Conservation (phyloP, 1,140 invertebrate species). For the Tetranychus cinnabarinus region DNA sequence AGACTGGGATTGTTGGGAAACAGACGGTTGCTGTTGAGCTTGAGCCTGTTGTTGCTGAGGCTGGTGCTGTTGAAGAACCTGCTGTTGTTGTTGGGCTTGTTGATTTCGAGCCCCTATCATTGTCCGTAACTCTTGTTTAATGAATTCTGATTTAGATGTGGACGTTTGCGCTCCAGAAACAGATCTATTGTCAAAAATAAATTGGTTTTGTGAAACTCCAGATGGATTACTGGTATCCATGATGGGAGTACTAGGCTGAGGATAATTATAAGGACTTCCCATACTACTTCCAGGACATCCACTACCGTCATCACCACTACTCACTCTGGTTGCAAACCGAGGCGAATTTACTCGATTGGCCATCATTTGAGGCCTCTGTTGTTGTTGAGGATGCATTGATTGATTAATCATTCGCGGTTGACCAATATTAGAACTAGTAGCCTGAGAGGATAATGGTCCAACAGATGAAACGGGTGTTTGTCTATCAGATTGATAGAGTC, state of each 20-base stretch:
- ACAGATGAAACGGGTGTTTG: background rate
- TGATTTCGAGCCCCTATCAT: slow-evolving; percentile 55
- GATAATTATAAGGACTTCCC: background rate
- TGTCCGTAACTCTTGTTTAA: slow-evolving; percentile 62
- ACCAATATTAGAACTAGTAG: background rate
- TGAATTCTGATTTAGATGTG: slow-evolving; percentile 37
- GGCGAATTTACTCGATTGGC: background rate
- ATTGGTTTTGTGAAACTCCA: background rate
- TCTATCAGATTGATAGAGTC: background rate
- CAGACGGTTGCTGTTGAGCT: too few species aligned
- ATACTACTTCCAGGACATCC: background rate
- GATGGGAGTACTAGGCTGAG: background rate
- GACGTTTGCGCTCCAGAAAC: background rate
- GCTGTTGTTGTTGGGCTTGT: slow-evolving; percentile 19
- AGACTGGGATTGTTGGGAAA: slow-evolving; percentile 18
- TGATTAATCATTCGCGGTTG: background rate
- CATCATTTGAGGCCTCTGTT: background rate
- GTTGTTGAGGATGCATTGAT: background rate
- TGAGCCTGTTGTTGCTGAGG: slow-evolving; percentile 35
- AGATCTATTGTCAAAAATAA: background rate
- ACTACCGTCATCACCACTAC: too few species aligned
- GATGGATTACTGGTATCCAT: background rate
- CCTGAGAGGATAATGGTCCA: background rate
- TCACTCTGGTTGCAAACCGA: background rate
- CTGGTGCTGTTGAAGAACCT: slow-evolving; percentile 15